Evolutionary conservation across 2,888 invertebrate species (phyloP).

Genomic region (Heliconius ismenius): DNA sequence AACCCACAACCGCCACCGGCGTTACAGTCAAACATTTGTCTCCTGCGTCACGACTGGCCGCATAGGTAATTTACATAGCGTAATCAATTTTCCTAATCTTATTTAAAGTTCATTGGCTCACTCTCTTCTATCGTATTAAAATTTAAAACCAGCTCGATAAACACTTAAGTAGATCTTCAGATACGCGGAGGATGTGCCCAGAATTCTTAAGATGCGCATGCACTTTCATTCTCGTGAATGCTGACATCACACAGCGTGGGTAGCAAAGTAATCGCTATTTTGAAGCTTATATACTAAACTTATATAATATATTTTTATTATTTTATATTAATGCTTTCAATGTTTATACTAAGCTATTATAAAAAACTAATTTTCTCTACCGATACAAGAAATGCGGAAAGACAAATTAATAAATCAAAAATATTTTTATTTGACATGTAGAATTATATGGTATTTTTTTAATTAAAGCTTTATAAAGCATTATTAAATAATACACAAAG

Average conservation of each 20-base stretch:
- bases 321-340: too few relatives aligned
- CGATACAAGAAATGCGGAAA: too few relatives aligned
- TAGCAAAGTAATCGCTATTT: slow-evolving; percentile 37
- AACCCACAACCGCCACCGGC: too few relatives aligned
- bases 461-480: not conserved
- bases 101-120: not conserved
- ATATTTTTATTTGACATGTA: not conserved
- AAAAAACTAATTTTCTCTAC: too few relatives aligned
- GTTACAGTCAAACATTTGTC: too few relatives aligned
- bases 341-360: too few relatives aligned
- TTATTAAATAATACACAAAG: slow-evolving; percentile 23
- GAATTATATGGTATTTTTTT: not conserved
- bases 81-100: not conserved
- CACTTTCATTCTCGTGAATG: slow-evolving; percentile 55
- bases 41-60: too few relatives aligned
- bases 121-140: not conserved
- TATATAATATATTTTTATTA: not conserved
- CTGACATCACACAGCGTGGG: slow-evolving; percentile 46
- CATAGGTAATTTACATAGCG: too few relatives aligned
- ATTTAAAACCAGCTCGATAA: slow-evolving; percentile 20
- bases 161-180: slow-evolving; percentile 35
- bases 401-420: too few relatives aligned
- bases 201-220: slow-evolving; percentile 52
- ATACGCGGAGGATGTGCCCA: slow-evolving; percentile 46
- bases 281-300: not conserved